Conservation (phyloP, 2,888 invertebrate genomes). For the Sipha maydis region DNA sequence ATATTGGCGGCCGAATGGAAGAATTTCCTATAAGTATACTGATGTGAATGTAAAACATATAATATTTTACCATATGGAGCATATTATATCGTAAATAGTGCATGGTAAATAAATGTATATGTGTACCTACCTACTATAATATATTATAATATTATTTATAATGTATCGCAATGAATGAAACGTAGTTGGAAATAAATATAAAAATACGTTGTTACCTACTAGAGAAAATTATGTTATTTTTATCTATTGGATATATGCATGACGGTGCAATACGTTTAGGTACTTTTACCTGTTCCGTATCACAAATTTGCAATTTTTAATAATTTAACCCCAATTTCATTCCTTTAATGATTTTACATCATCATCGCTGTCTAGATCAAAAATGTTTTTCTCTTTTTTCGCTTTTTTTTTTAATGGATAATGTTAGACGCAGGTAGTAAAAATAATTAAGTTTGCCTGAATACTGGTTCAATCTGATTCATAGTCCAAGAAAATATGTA, state of each 20-base stretch:
- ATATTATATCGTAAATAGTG: conserved; percentile 9
- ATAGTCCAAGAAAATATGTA: too few relatives aligned
- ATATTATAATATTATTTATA: too few relatives aligned
- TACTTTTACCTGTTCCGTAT: neutral
- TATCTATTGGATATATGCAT: neutral
- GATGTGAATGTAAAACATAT: neutral
- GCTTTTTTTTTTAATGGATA: too few relatives aligned
- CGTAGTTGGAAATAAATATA: neutral
- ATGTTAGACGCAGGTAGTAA: too few relatives aligned
- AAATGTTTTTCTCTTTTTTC: too few relatives aligned
- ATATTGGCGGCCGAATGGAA: neutral
- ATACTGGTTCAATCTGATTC: too few relatives aligned
- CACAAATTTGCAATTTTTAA: neutral
- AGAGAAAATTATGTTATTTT: neutral
- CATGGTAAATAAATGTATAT: neutral
- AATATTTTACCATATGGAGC: neutral
- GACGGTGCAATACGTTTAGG: neutral
- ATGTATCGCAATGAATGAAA: neutral
- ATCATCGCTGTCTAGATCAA: too few relatives aligned
- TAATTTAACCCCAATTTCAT: neutral
- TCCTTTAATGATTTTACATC: neutral
- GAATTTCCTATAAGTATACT: neutral
- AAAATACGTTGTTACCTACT: neutral
- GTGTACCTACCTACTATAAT: neutral
- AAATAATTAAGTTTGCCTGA: too few relatives aligned